These are phyloP conservation scores for Neocrepidodera transversa DNA, from an alignment of 2,888 invertebrate genomes.

Conservation along the genomic window DNA sequence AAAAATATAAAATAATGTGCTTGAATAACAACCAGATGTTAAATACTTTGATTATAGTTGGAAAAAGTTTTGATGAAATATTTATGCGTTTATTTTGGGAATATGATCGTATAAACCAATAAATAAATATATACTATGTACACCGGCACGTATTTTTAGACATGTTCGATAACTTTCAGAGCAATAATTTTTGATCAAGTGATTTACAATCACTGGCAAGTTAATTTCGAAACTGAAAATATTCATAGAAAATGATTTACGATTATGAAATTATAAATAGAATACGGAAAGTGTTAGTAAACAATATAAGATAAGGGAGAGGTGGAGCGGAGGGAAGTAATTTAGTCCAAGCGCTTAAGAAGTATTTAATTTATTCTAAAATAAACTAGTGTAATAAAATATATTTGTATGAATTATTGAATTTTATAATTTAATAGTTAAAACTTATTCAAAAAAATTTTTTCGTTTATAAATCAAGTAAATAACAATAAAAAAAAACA, in stretches of 20 bases:
- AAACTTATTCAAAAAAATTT: too few species aligned
- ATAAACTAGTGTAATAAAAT: too few species aligned
- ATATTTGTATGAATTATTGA: too few species aligned
- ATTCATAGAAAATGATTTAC: not conserved
- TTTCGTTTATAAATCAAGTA: too few species aligned
- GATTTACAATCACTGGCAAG: conserved; percentile 1
- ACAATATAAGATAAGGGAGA: too few species aligned
- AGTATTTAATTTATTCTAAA: too few species aligned
- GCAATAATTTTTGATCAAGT: conserved; percentile 5
- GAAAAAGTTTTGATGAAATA: conserved; percentile 6
- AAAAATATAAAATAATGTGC: too few species aligned
- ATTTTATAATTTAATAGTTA: too few species aligned
- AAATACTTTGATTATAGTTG: not conserved
- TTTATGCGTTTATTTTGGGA: conserved; percentile 9
- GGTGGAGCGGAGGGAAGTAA: too few species aligned
- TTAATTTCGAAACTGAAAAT: not conserved
- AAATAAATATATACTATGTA: not conserved
- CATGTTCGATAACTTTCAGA: not conserved
- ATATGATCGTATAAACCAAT: conserved; percentile 5
- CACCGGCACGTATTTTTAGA: conserved; percentile 11
- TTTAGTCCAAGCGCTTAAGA: too few species aligned
- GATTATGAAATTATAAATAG: conserved; percentile 3
- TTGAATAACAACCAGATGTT: too few species aligned
- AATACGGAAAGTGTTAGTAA: not conserved
- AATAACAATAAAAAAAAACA: too few species aligned